Evolutionary conservation across 2,113 vertebrate species (phyloP).

Genomic region (Perca schrenkii): DNA sequence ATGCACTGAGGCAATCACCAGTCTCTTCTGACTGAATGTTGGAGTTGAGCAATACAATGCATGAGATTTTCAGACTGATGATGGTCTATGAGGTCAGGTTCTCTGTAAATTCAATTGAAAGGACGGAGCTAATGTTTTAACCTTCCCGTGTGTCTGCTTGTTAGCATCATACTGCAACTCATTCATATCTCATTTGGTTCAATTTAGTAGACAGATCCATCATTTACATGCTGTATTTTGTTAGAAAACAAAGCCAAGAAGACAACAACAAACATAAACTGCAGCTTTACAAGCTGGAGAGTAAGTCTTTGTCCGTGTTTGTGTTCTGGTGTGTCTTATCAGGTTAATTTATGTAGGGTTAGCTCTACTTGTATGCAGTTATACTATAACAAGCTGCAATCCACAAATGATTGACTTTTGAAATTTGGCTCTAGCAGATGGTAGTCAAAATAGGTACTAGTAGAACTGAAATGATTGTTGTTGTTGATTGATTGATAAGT

Average conservation of each 20-base stretch:
- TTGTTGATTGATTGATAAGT: not conserved
- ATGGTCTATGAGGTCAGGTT: slow-evolving; percentile 13
- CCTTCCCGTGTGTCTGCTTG: slow-evolving; percentile 12
- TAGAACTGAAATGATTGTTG: not conserved
- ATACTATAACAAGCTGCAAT: not conserved
- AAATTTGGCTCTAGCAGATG: not conserved
- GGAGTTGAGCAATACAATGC: not conserved
- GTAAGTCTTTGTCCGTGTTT: not conserved
- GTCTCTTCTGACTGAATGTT: slow-evolving; percentile 36
- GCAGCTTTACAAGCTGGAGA: not conserved
- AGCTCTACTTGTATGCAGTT: not conserved
- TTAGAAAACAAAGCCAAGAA: not conserved
- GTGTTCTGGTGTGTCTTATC: not conserved
- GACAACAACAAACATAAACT: not conserved
- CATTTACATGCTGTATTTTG: not conserved
- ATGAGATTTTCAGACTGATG: slow-evolving; percentile 13
- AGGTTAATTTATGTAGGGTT: not conserved
- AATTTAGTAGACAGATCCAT: not conserved
- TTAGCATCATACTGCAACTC: not conserved
- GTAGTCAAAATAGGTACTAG: not conserved
- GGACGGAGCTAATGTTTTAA: slow-evolving; percentile 9
- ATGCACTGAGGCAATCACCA: slow-evolving; percentile 4
- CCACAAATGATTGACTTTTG: not conserved
- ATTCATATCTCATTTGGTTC: slow-evolving; percentile 27
- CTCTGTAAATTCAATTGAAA: slow-evolving; percentile 15